Percentiles rank a stretch among this genome's conserved stretches.
Evolutionary conservation across 2,113 vertebrate genomes (phyloP).

Genomic region (Tauraco erythrolophus): DNA sequence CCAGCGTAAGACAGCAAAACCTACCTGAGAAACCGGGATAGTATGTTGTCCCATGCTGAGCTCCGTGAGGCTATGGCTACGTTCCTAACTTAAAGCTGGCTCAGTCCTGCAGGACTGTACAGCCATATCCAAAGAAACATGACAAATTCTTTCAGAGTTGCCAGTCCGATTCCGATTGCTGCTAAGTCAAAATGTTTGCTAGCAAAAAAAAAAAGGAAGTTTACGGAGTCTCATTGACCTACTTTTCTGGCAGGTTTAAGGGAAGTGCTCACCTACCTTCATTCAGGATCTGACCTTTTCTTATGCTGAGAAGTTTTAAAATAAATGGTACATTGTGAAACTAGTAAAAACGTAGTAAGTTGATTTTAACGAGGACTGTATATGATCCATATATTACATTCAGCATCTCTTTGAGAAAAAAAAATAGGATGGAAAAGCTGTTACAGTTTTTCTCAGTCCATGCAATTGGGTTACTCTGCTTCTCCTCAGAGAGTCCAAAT

Average conservation of each 20-base stretch:
- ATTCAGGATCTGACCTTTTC: neutral
- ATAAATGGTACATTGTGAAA: neutral
- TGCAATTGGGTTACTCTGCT: constrained; percentile 38
- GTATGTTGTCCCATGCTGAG: neutral
- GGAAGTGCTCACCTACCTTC: neutral
- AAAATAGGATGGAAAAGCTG: neutral
- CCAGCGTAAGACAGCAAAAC: neutral
- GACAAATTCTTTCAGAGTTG: neutral
- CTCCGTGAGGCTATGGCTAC: fast-evolving
- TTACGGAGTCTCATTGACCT: neutral
- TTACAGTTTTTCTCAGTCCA: neutral
- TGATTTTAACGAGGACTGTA: neutral
- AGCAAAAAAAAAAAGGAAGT: neutral
- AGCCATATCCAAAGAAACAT: neutral
- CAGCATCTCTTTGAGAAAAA: neutral
- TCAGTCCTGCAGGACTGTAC: neutral
- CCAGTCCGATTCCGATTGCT: neutral
- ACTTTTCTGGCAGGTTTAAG: neutral
- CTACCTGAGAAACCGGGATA: neutral
- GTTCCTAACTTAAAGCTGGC: neutral
- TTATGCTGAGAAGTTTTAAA: neutral
- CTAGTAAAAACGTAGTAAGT: neutral
- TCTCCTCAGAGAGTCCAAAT: constrained; percentile 38
- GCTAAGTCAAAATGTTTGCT: neutral
- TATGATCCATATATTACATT: neutral